Percentiles rank a stretch among this genome's conserved stretches.
Evolutionary conservation across 2,113 vertebrate genomes (phyloP).

Genomic region (Dasyornis broadbenti): DNA sequence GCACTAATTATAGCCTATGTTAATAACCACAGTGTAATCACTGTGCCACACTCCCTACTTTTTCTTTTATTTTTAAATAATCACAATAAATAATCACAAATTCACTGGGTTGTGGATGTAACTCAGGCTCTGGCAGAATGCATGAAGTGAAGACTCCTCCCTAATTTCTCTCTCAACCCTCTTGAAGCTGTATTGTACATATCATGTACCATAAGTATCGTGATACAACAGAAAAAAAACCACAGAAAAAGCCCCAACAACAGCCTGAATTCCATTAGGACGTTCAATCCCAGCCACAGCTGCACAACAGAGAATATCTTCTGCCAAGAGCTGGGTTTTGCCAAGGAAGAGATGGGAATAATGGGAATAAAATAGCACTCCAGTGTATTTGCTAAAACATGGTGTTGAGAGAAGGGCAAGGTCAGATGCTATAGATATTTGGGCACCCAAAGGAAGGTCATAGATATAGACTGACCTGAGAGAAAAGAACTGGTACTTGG

Average conservation of each 20-base stretch:
- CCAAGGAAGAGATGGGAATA: neutral
- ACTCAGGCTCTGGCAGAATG: neutral
- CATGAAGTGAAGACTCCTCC: neutral
- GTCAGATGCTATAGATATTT: too few species aligned
- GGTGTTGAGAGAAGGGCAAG: neutral
- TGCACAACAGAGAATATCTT: neutral
- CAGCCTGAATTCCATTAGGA: neutral
- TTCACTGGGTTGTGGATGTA: neutral
- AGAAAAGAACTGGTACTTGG: neutral
- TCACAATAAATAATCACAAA: neutral
- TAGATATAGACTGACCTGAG: fast-evolving
- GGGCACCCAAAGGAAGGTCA: neutral
- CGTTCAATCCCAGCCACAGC: neutral
- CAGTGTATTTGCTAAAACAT: neutral
- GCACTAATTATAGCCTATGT: neutral
- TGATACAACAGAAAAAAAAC: neutral
- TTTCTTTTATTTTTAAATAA: neutral
- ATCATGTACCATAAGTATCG: neutral
- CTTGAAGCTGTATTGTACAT: neutral
- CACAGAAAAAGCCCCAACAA: neutral
- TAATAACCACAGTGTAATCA: neutral
- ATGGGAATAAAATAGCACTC: neutral
- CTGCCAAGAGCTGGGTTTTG: neutral
- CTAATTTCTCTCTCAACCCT: neutral
- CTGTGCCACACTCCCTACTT: neutral